Percentiles rank a stretch among this genome's conserved stretches.
These are phyloP conservation scores for rat (Rattus norvegicus) DNA, from an alignment of 2,113 vertebrate species.

Conservation along the genomic window DNA sequence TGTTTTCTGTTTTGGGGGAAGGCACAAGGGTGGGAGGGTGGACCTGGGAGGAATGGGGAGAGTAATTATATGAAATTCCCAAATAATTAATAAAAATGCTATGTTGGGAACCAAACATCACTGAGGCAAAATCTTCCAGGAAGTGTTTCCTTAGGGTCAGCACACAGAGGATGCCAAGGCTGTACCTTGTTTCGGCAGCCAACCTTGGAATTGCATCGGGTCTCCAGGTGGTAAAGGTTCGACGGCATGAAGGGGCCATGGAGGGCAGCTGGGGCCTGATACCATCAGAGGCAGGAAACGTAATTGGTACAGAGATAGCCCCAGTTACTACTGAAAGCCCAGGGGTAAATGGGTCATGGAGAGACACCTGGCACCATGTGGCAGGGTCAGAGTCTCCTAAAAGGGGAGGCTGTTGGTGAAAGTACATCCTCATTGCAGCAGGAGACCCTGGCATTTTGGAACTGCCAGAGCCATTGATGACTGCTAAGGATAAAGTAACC, in stretches of 20 bases:
- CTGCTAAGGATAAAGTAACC: background rate
- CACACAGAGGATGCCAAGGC: background rate
- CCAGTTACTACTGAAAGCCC: background rate
- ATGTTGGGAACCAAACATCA: background rate
- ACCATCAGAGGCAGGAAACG: background rate
- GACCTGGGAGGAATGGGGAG: background rate
- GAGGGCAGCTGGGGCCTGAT: background rate
- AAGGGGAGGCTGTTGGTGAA: background rate
- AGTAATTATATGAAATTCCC: background rate
- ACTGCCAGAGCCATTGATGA: background rate
- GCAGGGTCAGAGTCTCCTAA: background rate
- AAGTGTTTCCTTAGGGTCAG: background rate
- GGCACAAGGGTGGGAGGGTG: background rate
- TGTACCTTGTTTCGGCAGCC: background rate
- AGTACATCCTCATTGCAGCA: background rate
- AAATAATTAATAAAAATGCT: background rate
- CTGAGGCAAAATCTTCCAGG: background rate
- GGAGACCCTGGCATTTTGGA: background rate
- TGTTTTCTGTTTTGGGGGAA: background rate
- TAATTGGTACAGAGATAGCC: background rate
- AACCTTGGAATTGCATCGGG: background rate
- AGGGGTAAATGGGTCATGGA: background rate
- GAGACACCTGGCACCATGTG: background rate
- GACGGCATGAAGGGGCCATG: background rate
- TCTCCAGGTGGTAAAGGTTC: background rate